Conservation (phyloP, 1,140 invertebrate genomes). For the Globodera rostochiensis region DNA sequence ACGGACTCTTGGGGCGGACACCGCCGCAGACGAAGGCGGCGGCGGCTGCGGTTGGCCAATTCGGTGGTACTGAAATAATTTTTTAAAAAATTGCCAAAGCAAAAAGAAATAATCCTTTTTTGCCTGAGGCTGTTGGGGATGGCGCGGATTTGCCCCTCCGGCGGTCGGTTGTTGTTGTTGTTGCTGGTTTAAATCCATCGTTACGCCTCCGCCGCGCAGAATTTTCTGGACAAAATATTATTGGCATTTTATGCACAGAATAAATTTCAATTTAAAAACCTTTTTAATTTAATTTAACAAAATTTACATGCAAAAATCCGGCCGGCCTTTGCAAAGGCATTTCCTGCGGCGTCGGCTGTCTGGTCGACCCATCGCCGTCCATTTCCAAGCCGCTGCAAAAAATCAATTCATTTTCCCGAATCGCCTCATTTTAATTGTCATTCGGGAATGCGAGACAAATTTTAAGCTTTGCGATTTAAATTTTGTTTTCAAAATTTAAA, state of each 20-base stretch:
- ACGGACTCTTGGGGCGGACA: neutral
- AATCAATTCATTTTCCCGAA: neutral
- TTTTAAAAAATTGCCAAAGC: neutral
- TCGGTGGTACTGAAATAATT: neutral
- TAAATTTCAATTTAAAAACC: no score
- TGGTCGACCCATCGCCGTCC: neutral
- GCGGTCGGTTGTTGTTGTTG: neutral
- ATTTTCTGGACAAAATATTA: constrained; percentile 30
- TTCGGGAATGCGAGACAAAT: no score
- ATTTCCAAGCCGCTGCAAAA: constrained; percentile 8
- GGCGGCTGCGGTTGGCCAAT: neutral
- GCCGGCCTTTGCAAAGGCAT: constrained; percentile 27
- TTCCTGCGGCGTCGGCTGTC: constrained; percentile 12
- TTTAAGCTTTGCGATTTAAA: no score
- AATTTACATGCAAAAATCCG: constrained; percentile 28
- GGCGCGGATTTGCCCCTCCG: neutral
- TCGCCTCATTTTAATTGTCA: no score
- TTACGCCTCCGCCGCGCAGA: constrained; percentile 25
- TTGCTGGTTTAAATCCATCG: constrained; percentile 21
- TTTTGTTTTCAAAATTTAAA: no score
- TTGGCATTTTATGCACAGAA: neutral
- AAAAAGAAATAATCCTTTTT: neutral
- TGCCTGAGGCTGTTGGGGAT: neutral
- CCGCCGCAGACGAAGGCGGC: no score
- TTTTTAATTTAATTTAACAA: neutral